phyloP scores from a whole-genome alignment of 2,113 vertebrate species.

The Zosterops pallidus region DNA sequence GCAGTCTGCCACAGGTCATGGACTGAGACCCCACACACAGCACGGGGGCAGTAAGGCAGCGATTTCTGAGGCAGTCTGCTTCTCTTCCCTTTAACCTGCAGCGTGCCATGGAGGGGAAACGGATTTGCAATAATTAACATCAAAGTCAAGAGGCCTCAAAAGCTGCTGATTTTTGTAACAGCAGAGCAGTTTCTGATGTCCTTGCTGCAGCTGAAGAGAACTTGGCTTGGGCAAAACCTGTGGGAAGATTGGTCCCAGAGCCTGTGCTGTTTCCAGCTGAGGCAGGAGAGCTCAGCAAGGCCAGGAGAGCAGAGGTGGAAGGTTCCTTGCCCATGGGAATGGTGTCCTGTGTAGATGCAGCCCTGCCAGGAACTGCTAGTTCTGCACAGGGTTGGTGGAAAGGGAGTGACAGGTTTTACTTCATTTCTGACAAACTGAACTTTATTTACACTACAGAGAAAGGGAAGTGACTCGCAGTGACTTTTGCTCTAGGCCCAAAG shows the following conservation, averaged over 20 bases:
- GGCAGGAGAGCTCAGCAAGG: background rate
- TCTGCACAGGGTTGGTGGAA: background rate
- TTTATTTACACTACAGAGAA: background rate
- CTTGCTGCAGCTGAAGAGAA: background rate
- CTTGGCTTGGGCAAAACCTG: background rate
- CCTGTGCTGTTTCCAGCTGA: background rate
- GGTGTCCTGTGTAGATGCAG: background rate
- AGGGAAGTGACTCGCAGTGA: background rate
- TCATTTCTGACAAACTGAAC: background rate
- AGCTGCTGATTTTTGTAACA: background rate
- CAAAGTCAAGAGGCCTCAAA: background rate
- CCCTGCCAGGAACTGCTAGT: background rate
- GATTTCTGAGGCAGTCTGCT: background rate
- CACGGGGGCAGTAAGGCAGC: fast-evolving
- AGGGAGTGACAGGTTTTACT: background rate
- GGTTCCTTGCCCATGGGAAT: background rate
- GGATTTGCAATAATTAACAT: background rate
- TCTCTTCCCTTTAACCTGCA: background rate
- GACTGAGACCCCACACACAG: fast-evolving
- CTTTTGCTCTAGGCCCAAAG: background rate
- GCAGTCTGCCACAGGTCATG: background rate
- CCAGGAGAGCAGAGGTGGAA: background rate
- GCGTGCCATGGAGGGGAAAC: background rate
- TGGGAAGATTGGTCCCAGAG: background rate
- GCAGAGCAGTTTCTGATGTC: background rate